Base-by-base conservation (phyloP, 2,888 invertebrate genomes). In the Aplocera efformata region DNA sequence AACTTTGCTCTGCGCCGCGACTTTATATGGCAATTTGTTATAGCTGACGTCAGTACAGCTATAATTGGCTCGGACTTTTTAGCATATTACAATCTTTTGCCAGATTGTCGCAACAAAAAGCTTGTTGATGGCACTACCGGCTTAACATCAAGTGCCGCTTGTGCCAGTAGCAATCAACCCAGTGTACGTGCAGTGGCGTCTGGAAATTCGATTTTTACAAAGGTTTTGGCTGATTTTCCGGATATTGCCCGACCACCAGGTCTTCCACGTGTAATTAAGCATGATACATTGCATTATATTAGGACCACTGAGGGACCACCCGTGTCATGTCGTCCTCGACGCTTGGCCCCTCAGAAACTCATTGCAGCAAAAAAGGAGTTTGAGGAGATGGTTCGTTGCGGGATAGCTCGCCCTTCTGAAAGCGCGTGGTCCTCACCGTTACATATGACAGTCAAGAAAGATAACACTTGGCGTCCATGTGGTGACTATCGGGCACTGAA, bases 401-500 rank as follows among this genome's bases (percentile, higher is more conserved):
- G 58, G 3, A 58, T 51, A 4, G 56, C 56, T 24, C 20, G 59
- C 8, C 50, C 53, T 10, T 54, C 58, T n/a, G 32, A 48, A 4
- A 60, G 63, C 27, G 41, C 57, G 2, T 72, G 67, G 71, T 46
- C 67, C 5, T 49, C 48, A 1, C 48, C 52, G 0, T 28, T 58
- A 1, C 50, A 56, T 10, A 20, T 53, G 1, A 35, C 41, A 1
- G 17, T 3, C 6, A 44, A 35, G 11, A 32, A 40, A 9, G 37
- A 42, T 7, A 9, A 10, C 7, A 9, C 22, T 1, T 38, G 38
- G 33, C 27, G 68, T 4, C 61, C 61, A 0, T 70, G 72, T 37
- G 67, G 69, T 0, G 67, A 76, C 25, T 72, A 63, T 37, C 35
- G 72, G 0, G 21, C 21, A 1, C 38, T 71, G 0, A 71, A 68